phyloP scores from a whole-genome alignment of 2,888 invertebrate species.

The Chydorus sphaericus region DNA sequence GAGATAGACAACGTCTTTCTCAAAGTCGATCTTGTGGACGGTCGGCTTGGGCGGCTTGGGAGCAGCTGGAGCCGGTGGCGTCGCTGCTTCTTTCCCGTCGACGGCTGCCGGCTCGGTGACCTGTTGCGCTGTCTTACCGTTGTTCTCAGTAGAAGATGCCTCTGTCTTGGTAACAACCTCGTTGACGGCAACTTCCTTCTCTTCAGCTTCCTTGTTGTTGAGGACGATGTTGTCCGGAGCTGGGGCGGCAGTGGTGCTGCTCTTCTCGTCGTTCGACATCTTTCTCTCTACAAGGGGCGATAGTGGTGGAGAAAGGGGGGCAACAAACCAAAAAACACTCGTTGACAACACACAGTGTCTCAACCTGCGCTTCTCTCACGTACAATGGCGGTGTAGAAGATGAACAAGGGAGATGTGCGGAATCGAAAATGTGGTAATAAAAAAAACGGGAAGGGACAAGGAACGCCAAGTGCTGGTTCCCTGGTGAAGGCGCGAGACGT shows the following conservation, averaged over 20 bases:
- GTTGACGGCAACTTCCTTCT: slow-evolving; percentile 11
- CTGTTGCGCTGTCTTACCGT: slow-evolving; percentile 12
- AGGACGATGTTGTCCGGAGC: background rate
- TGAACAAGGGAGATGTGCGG: background rate
- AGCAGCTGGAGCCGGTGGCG: background rate
- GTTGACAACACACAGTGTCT: background rate
- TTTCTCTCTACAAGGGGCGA: background rate
- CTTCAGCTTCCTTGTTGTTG: slow-evolving; percentile 14
- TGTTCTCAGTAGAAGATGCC: slow-evolving; percentile 6
- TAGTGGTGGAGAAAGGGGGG: background rate
- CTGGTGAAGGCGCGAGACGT: slow-evolving; percentile 2
- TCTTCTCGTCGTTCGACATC: slow-evolving; percentile 13
- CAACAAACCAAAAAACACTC: background rate
- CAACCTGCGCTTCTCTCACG: background rate
- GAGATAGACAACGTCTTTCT: slow-evolving; percentile 83
- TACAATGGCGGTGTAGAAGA: background rate
- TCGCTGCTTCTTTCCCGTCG: background rate
- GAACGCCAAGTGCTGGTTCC: background rate
- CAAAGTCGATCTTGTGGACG: slow-evolving; percentile 75
- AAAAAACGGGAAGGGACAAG: background rate
- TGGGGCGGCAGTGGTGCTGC: slow-evolving; percentile 1
- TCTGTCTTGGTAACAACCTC: slow-evolving; percentile 10
- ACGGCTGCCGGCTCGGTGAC: background rate
- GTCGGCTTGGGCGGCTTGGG: slow-evolving; percentile 44
- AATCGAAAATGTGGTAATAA: background rate